These are phyloP conservation scores for Hipposideros armiger DNA, from an alignment of 2,113 vertebrate genomes.

Conservation along the genomic window DNA sequence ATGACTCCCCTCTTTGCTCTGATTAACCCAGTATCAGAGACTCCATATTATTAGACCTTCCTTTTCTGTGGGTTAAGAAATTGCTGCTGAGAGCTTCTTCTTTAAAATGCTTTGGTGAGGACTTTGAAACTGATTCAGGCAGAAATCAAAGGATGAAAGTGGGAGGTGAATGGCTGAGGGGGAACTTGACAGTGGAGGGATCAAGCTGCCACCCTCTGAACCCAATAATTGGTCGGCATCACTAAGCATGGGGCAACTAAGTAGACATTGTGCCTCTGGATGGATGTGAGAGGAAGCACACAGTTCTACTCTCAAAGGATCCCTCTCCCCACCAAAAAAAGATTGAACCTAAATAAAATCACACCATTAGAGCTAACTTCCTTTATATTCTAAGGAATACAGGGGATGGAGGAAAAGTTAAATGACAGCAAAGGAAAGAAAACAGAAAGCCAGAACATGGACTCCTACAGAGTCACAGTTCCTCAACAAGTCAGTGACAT, in stretches of 20 bases:
- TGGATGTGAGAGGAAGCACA: background rate
- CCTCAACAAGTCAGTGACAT: background rate
- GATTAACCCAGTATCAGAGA: background rate
- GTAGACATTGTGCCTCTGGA: background rate
- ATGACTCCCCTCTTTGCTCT: background rate
- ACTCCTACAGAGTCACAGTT: background rate
- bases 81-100: background rate
- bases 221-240: background rate
- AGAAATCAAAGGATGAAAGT: conserved; percentile 29
- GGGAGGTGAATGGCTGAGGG: background rate
- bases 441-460: background rate
- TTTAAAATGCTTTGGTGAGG: conserved; percentile 22
- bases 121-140: conserved; percentile 12
- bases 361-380: background rate
- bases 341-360: background rate
- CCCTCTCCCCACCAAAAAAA: background rate
- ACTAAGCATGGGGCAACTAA: too few relatives aligned
- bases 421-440: background rate
- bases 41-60: background rate
- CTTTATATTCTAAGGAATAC: background rate
- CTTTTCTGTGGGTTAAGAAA: background rate
- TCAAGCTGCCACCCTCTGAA: background rate
- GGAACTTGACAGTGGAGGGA: background rate
- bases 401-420: background rate
- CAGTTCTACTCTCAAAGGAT: background rate